Conservation (phyloP, 2,888 invertebrate genomes). For the Venusia cambrica region DNA sequence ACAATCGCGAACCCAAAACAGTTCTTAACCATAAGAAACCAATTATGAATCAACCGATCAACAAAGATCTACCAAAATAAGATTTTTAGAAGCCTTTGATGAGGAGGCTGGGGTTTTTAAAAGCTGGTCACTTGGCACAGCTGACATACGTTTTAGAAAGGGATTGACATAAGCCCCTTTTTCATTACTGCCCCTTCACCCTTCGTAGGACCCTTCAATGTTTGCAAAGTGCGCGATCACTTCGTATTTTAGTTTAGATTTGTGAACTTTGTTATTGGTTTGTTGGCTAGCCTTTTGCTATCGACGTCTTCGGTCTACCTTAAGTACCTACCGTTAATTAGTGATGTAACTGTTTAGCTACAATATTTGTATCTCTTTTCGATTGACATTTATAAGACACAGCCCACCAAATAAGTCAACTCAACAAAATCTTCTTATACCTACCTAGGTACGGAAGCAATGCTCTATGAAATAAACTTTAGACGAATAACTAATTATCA, state of each 20-base stretch:
- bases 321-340: too few relatives aligned
- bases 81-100: slow-evolving; percentile 13
- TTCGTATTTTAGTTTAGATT: slow-evolving; percentile 26
- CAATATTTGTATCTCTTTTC: too few relatives aligned
- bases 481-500: too few relatives aligned
- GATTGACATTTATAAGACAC: too few relatives aligned
- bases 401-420: too few relatives aligned
- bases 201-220: slow-evolving; percentile 55
- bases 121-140: slow-evolving; percentile 43
- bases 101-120: slow-evolving; percentile 37
- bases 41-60: slow-evolving; percentile 31
- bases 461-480: too few relatives aligned
- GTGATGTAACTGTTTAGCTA: too few relatives aligned
- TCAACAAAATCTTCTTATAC: too few relatives aligned
- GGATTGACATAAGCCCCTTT: slow-evolving; percentile 72
- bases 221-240: slow-evolving; percentile 60
- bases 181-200: slow-evolving; percentile 69
- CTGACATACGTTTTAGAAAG: slow-evolving; percentile 75
- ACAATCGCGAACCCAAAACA: slow-evolving; percentile 17
- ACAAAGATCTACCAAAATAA: slow-evolving; percentile 16
- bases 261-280: slow-evolving; percentile 23
- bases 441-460: too few relatives aligned
- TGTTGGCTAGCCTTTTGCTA: too few relatives aligned
- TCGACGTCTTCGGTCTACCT: too few relatives aligned
- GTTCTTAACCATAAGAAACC: slow-evolving; percentile 25